These are phyloP conservation scores for Apoderus coryli DNA, from an alignment of 2,888 invertebrate genomes.

Conservation along the genomic window DNA sequence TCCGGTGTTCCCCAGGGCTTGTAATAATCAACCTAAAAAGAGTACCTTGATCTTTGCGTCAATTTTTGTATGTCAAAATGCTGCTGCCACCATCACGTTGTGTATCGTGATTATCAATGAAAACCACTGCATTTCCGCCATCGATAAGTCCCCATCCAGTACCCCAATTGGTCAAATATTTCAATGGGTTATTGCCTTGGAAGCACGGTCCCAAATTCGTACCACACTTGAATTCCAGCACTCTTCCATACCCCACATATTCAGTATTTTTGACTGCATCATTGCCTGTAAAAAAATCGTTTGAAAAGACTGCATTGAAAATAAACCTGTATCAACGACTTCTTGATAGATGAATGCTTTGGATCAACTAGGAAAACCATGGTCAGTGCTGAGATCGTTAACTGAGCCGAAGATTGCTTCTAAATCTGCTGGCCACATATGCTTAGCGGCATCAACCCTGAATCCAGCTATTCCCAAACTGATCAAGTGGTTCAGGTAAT, in stretches of 20 bases:
- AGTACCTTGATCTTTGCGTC: too few species aligned
- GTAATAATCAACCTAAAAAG: too few species aligned
- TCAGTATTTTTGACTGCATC: conserved; percentile 33
- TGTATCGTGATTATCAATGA: conserved; percentile 41
- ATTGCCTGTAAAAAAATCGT: too few species aligned
- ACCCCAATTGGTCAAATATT: conserved; percentile 49
- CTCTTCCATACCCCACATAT: conserved; percentile 37
- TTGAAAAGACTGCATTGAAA: too few species aligned
- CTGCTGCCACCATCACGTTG: conserved; percentile 45
- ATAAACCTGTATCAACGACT: conserved; percentile 66
- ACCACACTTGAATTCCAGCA: conserved; percentile 64
- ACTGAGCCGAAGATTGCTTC: conserved; percentile 36
- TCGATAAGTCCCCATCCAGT: conserved; percentile 48
- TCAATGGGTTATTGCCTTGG: conserved; percentile 44
- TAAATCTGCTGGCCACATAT: conserved; percentile 42
- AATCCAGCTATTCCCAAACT: conserved; percentile 43
- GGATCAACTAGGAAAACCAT: conserved; percentile 46
- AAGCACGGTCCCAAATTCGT: conserved; percentile 41
- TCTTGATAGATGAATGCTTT: conserved; percentile 60
- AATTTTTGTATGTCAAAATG: conserved; percentile 52
- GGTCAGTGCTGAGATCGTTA: conserved; percentile 42
- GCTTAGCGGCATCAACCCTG: conserved; percentile 38
- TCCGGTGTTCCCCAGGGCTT: too few species aligned
- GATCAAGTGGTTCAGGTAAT: conserved; percentile 37
- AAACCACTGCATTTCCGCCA: conserved; percentile 24